Evolutionary conservation across 2,113 vertebrate species (phyloP).

Genomic region (Burhinus oedicnemus): DNA sequence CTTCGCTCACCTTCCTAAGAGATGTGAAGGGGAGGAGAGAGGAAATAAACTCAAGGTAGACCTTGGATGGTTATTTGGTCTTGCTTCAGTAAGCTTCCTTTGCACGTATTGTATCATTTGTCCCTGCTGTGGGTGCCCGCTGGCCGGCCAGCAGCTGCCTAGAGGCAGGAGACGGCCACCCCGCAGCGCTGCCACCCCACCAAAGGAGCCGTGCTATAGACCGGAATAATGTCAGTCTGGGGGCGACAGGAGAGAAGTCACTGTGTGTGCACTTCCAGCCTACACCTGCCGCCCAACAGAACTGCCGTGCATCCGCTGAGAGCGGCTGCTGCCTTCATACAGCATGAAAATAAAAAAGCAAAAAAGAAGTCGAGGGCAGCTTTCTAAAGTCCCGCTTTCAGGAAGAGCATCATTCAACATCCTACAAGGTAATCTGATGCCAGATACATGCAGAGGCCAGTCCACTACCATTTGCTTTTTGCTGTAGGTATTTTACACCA

Average conservation of each 20-base stretch:
- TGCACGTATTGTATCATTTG: accelerated
- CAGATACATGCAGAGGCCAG: background rate
- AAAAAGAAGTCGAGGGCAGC: background rate
- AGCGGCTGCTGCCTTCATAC: background rate
- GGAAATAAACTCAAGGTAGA: background rate
- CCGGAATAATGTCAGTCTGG: background rate
- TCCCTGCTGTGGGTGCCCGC: accelerated
- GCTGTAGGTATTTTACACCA: background rate
- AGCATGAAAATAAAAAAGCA: background rate
- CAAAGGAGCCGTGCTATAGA: background rate
- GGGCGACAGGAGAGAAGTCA: background rate
- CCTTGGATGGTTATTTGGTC: background rate
- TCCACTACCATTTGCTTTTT: background rate
- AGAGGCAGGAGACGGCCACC: background rate
- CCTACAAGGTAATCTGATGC: background rate
- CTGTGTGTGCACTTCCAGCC: background rate
- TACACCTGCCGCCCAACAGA: background rate
- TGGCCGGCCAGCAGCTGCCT: accelerated
- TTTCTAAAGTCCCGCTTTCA: background rate
- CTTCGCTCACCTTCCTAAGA: background rate
- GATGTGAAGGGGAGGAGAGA: background rate
- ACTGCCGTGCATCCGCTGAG: accelerated
- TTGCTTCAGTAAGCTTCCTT: background rate
- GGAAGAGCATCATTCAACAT: background rate
- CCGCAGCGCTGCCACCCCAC: background rate